Percentiles rank a stretch among this genome's conserved stretches.
phyloP scores from a whole-genome alignment of 2,797 vertebrate genomes.

The Danio choprae region DNA sequence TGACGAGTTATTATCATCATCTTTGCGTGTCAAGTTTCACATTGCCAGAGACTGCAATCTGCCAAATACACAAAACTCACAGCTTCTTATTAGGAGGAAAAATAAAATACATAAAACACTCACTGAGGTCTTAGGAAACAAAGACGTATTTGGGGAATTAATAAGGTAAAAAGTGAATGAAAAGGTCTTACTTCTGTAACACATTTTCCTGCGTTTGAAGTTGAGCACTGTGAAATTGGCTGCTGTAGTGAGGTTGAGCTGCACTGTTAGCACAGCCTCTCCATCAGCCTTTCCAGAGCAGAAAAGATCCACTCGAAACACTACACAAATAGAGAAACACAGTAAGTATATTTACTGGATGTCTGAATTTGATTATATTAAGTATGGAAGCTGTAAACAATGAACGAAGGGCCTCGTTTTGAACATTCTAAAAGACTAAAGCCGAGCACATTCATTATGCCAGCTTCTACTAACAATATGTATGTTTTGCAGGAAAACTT shows the following conservation, averaged over 20 bases:
- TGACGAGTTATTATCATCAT: slow-evolving; percentile 47
- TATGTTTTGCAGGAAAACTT: too few relatives aligned
- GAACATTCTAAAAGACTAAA: neutral
- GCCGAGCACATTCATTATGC: neutral
- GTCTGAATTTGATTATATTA: neutral
- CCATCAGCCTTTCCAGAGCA: slow-evolving; percentile 93
- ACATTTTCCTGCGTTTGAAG: slow-evolving; percentile 99
- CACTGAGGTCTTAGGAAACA: neutral
- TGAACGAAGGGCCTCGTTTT: neutral
- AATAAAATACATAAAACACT: neutral
- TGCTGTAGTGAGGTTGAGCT: slow-evolving; percentile 93
- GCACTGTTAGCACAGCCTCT: slow-evolving; percentile 91
- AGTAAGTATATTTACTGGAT: neutral
- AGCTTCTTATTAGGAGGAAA: neutral
- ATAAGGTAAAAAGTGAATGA: neutral
- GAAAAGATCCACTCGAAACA: slow-evolving; percentile 93
- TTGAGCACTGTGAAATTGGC: slow-evolving; percentile 97
- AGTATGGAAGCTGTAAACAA: neutral
- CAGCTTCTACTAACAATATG: neutral
- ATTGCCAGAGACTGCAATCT: neutral
- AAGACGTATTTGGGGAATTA: neutral
- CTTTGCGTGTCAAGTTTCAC: slow-evolving; percentile 16
- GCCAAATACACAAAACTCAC: slow-evolving; percentile 5
- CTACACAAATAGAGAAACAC: slow-evolving; percentile 69
- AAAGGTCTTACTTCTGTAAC: slow-evolving; percentile 89